phyloP scores from a whole-genome alignment of 2,888 invertebrate genomes.

The Syrphus vitripennis region DNA sequence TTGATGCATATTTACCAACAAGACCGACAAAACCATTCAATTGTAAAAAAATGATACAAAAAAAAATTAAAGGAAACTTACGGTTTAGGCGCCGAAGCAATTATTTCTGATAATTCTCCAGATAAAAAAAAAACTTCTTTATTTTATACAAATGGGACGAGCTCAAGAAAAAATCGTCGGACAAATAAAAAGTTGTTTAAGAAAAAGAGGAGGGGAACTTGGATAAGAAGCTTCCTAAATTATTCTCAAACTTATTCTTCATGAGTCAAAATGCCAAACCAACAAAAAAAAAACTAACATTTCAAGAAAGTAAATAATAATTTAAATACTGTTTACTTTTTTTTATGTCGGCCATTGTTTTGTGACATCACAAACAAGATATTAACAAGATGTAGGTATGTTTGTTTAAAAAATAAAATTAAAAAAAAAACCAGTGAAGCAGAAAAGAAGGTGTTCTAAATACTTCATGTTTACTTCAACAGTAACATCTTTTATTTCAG shows the following conservation, averaged over 20 bases:
- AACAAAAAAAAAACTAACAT: not conserved
- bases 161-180: not conserved
- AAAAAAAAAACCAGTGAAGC: not conserved
- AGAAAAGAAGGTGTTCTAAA: not conserved
- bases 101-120: not conserved
- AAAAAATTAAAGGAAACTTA: not conserved
- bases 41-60: not conserved
- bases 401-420: conserved; percentile 8
- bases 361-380: not conserved
- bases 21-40: conserved; percentile 2
- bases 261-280: not conserved
- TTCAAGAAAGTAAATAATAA: not conserved
- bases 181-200: not conserved
- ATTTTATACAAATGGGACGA: not conserved
- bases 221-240: not conserved
- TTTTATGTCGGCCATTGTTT: not conserved
- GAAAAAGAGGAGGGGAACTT: not conserved
- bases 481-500: not conserved
- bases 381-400: not conserved
- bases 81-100: conserved; percentile 29
- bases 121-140: not conserved
- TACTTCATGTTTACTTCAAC: conserved; percentile 1
- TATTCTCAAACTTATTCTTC: not conserved
- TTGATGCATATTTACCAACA: not conserved
- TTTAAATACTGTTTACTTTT: not conserved